Base-by-base conservation (phyloP, 2,113 vertebrate species). In the Carassius gibelio region DNA sequence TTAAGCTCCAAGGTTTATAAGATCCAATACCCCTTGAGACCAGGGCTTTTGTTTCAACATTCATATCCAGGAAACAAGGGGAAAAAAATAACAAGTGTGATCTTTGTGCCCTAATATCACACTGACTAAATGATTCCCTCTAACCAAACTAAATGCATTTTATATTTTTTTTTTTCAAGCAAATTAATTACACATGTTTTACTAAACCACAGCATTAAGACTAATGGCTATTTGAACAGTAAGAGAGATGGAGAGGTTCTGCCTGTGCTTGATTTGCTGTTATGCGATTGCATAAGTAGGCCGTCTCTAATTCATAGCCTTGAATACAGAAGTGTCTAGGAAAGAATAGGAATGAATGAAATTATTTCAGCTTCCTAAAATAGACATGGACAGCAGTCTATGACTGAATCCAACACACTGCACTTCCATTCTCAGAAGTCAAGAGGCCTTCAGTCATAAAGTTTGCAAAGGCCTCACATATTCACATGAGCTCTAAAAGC, bases 401-500 rank as follows among this genome's bases (percentile, higher is more conserved):
- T 71, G 36, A 81, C 14, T 2, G 23, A 30, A 50, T 45, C 75
- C 23, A 30, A 62, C 19, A 61, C 64, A 79, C 66, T 85, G 79
- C 48, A 6, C 9, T 21, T 50, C 50, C 26, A 34, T 57, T 55
- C 7, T 57, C 50, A 57, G 36, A 48, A 45, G 74, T 19, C 30
- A 38, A 9, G 3, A 74, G 55, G 57, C 21, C 50, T 36, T 8
- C 0, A 72, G n/a, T 80, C 75, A 21, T 75, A 81, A 81, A 81
- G 66, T 84, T 71, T 7, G 23, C 71, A 68, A 84, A 86, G 71
- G 64, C 52, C 81, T 57, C 50, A 23, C 42, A 14, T 84, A 59
- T 45, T 76, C 68, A 79, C 86, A 82, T 87, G 88, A 85, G 74
- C 78, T 72, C 59, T 78, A 83, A 84, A 57, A 62, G 57, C 36